These are phyloP conservation scores for Scaptomyza reducta DNA, from an alignment of 2,888 invertebrate species.

Conservation along the genomic window DNA sequence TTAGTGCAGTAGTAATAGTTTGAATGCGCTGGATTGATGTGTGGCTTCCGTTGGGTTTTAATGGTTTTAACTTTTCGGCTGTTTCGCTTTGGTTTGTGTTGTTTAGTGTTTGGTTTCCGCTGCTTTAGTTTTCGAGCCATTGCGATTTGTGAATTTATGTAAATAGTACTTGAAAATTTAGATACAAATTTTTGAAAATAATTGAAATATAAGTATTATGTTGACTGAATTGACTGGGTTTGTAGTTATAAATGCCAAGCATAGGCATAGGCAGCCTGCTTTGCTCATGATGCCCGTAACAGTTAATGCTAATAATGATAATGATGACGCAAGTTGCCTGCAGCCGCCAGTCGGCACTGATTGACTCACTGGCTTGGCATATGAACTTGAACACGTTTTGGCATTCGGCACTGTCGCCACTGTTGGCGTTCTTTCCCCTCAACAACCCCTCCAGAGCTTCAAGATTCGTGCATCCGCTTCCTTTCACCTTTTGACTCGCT, in stretches of 20 bases:
- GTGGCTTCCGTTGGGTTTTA: neutral
- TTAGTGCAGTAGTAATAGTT: neutral
- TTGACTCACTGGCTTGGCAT: constrained; percentile 29
- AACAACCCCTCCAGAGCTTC: constrained; percentile 5
- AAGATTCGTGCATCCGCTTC: constrained; percentile 44
- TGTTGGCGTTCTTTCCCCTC: constrained; percentile 1
- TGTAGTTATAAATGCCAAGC: constrained; percentile 2
- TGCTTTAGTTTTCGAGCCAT: neutral
- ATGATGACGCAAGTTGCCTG: constrained; percentile 15
- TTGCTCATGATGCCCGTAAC: constrained; percentile 1
- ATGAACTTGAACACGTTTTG: constrained; percentile 62
- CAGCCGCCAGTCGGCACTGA: constrained; percentile 22
- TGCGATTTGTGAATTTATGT: neutral
- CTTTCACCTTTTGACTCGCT: constrained; percentile 51
- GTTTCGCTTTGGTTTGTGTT: neutral
- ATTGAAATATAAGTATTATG: neutral
- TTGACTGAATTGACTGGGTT: neutral
- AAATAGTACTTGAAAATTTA: neutral
- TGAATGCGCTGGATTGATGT: neutral
- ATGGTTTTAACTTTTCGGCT: neutral
- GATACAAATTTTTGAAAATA: too few relatives aligned
- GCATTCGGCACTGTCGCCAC: constrained; percentile 28
- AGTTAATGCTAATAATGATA: constrained; percentile 6
- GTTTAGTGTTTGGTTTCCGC: neutral
- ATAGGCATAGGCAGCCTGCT: constrained; percentile 30